Evolutionary conservation across 2,888 invertebrate species (phyloP).

Genomic region (Cyclophora punctaria): DNA sequence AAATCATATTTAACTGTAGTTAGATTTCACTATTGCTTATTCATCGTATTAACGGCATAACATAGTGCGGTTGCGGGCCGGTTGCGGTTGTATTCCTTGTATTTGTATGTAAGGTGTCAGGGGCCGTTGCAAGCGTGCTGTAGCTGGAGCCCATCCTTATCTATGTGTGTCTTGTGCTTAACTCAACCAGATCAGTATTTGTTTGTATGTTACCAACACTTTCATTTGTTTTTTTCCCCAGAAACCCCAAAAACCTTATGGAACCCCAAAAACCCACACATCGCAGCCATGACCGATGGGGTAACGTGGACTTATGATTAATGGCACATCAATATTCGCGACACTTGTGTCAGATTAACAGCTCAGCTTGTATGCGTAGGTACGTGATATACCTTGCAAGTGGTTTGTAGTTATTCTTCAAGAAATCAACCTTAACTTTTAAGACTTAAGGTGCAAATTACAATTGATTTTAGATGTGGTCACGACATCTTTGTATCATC

Average conservation of each 20-base stretch:
- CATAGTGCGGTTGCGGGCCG: too few species aligned
- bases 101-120: too few species aligned
- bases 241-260: neutral
- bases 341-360: conserved; percentile 46
- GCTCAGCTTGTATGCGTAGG: conserved; percentile 11
- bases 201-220: too few species aligned
- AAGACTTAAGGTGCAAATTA: neutral
- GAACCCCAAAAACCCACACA: conserved; percentile 14
- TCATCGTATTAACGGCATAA: too few species aligned
- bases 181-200: too few species aligned
- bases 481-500: neutral
- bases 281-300: conserved; percentile 18
- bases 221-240: too few species aligned
- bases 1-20: too few species aligned
- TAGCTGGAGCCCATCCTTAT: too few species aligned
- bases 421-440: neutral
- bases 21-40: too few species aligned
- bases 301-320: conserved; percentile 31
- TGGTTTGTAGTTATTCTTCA: conserved; percentile 3
- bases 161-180: too few species aligned
- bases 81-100: too few species aligned
- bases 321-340: conserved; percentile 56
- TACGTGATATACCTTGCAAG: conserved; percentile 38
- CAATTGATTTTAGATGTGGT: neutral
- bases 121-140: too few species aligned